These are phyloP conservation scores for Nomada flava DNA, from an alignment of 2,888 invertebrate genomes.

Conservation along the genomic window DNA sequence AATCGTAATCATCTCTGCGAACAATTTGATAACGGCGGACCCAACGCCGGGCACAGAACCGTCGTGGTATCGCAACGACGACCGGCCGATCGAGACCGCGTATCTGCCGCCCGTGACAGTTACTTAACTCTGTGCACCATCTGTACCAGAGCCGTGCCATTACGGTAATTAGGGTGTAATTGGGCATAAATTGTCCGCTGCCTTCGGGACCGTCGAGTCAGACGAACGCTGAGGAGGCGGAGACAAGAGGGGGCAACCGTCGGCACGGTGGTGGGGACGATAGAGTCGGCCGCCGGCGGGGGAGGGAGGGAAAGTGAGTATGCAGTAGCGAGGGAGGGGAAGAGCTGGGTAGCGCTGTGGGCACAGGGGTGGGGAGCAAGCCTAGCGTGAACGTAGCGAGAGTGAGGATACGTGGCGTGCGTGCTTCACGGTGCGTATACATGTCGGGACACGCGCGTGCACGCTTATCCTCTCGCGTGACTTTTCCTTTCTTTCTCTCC, in stretches of 20 bases:
- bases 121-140: constrained; percentile 73
- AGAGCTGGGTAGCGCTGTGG: constrained; percentile 34
- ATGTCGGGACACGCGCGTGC: constrained; percentile 62
- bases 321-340: constrained; percentile 22
- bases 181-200: constrained; percentile 74
- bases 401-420: constrained; percentile 60
- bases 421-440: constrained; percentile 59
- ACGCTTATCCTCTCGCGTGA: constrained; percentile 44
- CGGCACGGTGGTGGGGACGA: constrained; percentile 12
- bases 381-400: constrained; percentile 55
- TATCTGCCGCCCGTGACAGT: constrained; percentile 68
- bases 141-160: constrained; percentile 71
- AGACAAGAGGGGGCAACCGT: constrained; percentile 56
- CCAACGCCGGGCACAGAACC: background rate
- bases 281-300: constrained; percentile 11
- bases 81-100: constrained; percentile 35
- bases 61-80: constrained; percentile 12
- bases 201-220: constrained; percentile 49
- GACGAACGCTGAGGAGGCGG: constrained; percentile 57
- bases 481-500: constrained; percentile 4
- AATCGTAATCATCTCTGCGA: background rate
- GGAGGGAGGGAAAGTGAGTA: constrained; percentile 13
- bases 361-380: constrained; percentile 40
- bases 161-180: constrained; percentile 76
- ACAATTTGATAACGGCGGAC: background rate